phyloP scores from a whole-genome alignment of 2,888 invertebrate species.

The Laspeyria flexula region DNA sequence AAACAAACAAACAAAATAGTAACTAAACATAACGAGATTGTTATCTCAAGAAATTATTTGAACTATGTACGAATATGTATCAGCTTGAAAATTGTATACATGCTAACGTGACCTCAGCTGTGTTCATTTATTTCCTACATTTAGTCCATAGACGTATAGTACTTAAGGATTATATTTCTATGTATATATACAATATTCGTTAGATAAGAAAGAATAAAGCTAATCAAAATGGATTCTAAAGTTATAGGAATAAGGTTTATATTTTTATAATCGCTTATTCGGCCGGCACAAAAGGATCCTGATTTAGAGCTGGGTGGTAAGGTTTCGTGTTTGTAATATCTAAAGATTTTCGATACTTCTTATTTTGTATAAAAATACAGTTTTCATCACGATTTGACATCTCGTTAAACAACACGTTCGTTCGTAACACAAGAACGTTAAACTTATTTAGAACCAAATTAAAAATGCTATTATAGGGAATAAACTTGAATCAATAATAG shows the following conservation, averaged over 20 bases:
- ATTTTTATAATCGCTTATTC: constrained; percentile 25
- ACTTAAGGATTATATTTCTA: constrained; percentile 35
- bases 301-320: constrained; percentile 21
- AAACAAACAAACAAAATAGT: background rate
- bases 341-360: constrained; percentile 25
- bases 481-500: background rate
- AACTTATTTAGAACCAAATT: background rate
- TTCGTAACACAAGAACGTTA: too few species aligned
- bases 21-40: background rate
- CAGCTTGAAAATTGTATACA: constrained; percentile 9
- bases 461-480: background rate
- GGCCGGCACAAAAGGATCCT: constrained; percentile 32
- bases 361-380: too few species aligned
- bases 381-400: too few species aligned
- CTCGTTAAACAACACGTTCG: too few species aligned
- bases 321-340: constrained; percentile 26
- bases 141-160: constrained; percentile 15
- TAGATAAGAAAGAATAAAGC: constrained; percentile 28
- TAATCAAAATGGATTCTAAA: constrained; percentile 18
- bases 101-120: constrained; percentile 19
- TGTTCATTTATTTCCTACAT: constrained; percentile 22
- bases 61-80: too few species aligned
- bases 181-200: constrained; percentile 33
- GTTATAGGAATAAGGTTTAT: constrained; percentile 14
- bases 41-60: background rate